phyloP scores from a whole-genome alignment of 2,113 vertebrate genomes.

The Pungitius pungitius region DNA sequence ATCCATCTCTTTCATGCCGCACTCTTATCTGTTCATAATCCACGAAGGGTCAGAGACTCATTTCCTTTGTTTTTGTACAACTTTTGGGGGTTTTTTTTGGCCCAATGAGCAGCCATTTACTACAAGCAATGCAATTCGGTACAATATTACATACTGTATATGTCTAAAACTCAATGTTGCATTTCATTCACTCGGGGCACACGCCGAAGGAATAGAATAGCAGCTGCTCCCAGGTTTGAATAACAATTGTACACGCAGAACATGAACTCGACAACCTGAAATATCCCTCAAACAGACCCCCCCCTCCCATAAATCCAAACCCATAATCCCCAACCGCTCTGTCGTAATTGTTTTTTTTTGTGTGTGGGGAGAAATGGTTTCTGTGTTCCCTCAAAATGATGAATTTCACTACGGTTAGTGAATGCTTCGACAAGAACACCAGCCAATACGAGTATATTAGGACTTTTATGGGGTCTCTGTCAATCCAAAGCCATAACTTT shows the following conservation, averaged over 20 bases:
- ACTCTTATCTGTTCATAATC: background rate
- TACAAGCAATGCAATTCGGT: background rate
- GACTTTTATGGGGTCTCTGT: slow-evolving; percentile 34
- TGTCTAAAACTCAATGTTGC: slow-evolving; percentile 17
- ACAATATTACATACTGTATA: background rate
- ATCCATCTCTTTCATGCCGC: background rate
- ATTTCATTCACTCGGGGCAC: background rate
- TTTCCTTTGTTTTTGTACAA: background rate
- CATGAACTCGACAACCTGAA: slow-evolving; percentile 11
- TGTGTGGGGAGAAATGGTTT: slow-evolving; percentile 40
- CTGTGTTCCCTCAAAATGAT: slow-evolving; percentile 31
- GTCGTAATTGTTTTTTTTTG: slow-evolving; percentile 19
- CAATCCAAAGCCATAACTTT: slow-evolving; percentile 34
- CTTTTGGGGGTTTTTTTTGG: background rate
- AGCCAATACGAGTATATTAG: background rate
- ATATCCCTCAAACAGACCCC: slow-evolving; percentile 27
- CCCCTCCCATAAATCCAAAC: slow-evolving; percentile 26
- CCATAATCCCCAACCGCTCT: slow-evolving; percentile 24
- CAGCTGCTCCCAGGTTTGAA: slow-evolving; percentile 14
- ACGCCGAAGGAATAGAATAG: background rate
- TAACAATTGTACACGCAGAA: slow-evolving; percentile 3
- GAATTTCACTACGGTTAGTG: slow-evolving; percentile 13
- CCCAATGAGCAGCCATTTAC: slow-evolving; percentile 9
- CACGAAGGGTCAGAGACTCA: background rate
- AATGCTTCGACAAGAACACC: slow-evolving; percentile 22